phyloP scores from a whole-genome alignment of 2,113 vertebrate genomes.

The Corydoras sp. region DNA sequence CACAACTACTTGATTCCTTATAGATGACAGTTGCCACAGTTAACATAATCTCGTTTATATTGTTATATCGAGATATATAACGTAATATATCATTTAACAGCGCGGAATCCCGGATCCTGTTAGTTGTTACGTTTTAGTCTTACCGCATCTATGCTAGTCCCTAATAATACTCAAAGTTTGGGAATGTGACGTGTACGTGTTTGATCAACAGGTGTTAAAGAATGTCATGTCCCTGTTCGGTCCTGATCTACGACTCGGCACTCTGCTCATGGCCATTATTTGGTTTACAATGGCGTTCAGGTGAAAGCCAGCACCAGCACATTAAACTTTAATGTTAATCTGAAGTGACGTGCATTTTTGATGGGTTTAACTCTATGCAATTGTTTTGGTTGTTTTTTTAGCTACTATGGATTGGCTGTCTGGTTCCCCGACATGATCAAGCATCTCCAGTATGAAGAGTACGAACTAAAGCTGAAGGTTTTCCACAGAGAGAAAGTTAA shows the following conservation, averaged over 20 bases:
- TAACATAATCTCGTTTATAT: too few species aligned
- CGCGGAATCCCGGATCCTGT: too few species aligned
- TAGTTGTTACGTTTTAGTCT: too few species aligned
- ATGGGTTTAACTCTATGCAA: neutral
- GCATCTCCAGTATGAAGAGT: slow-evolving; percentile 83
- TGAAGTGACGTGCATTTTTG: neutral
- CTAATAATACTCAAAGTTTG: too few species aligned
- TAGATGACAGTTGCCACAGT: too few species aligned
- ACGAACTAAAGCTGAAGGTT: slow-evolving; percentile 75
- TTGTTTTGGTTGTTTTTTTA: slow-evolving; percentile 46
- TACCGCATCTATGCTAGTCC: too few species aligned
- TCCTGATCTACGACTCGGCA: slow-evolving; percentile 79
- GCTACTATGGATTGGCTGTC: slow-evolving; percentile 91
- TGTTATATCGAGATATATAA: too few species aligned
- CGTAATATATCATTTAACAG: too few species aligned
- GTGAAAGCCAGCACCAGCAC: slow-evolving; percentile 52
- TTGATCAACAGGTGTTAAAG: slow-evolving; percentile 73
- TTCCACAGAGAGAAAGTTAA: slow-evolving; percentile 76
- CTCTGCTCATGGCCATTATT: slow-evolving; percentile 85
- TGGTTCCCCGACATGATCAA: slow-evolving; percentile 99
- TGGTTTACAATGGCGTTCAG: slow-evolving; percentile 97
- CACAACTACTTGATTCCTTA: too few species aligned
- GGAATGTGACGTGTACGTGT: neutral
- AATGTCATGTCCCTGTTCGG: slow-evolving; percentile 78
- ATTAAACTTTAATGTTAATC: neutral